These are phyloP conservation scores for Phaenicophaeus curvirostris DNA, from an alignment of 2,797 vertebrate genomes.

Conservation along the genomic window DNA sequence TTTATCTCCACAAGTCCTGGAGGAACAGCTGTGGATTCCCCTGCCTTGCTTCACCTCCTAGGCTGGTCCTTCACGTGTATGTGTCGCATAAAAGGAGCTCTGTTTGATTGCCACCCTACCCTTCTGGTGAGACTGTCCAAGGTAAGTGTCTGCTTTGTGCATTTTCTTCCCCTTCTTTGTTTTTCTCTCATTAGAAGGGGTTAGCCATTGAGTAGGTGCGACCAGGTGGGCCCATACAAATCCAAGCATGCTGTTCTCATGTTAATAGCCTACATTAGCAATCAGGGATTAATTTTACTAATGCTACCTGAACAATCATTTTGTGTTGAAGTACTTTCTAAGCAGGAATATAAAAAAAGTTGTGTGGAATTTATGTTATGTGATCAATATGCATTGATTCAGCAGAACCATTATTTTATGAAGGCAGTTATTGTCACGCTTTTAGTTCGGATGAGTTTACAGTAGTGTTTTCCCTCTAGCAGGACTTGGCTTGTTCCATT, in stretches of 20 bases:
- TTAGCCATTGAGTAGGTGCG: neutral
- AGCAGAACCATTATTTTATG: neutral
- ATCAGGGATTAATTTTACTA: neutral
- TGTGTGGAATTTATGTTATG: neutral
- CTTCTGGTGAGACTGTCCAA: neutral
- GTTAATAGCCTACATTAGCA: neutral
- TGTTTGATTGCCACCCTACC: neutral
- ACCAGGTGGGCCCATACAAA: neutral
- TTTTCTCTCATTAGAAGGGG: neutral
- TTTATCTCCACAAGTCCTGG: neutral
- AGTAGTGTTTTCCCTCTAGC: neutral
- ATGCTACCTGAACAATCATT: neutral
- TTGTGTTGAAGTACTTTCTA: neutral
- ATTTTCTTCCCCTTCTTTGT: fast-evolving
- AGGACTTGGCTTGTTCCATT: neutral
- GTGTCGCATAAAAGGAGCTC: neutral
- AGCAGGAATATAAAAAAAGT: neutral
- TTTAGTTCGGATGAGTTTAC: neutral
- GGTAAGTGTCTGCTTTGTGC: neutral
- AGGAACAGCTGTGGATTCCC: neutral
- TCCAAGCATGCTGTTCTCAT: neutral
- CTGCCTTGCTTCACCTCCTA: neutral
- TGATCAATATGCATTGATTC: neutral
- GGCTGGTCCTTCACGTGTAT: neutral
- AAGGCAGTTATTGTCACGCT: neutral